Evolutionary conservation across 1,140 invertebrate genomes (phyloP).

Genomic region (Drosophila azteca): DNA sequence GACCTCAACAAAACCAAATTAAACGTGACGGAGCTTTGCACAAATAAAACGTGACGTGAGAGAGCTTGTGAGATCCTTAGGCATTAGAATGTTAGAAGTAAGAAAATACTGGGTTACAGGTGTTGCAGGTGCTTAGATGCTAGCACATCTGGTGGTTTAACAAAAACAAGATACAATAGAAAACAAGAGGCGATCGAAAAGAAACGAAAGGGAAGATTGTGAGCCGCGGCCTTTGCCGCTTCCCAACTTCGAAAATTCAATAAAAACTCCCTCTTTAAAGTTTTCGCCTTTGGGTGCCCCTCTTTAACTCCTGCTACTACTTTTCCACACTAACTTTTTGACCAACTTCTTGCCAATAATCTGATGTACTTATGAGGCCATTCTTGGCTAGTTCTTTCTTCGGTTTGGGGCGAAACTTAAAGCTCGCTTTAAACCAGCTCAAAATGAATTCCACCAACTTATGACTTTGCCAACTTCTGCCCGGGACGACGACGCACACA

Average conservation of each 20-base stretch:
- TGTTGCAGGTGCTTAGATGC: too few relatives aligned
- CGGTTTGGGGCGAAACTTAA: constrained; percentile 5
- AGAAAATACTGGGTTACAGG: too few relatives aligned
- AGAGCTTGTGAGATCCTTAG: constrained; percentile 15
- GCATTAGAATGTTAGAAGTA: background rate
- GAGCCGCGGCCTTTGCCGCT: too few relatives aligned
- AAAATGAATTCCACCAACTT: constrained; percentile 48
- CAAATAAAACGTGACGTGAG: constrained; percentile 39
- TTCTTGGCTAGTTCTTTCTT: constrained; percentile 14
- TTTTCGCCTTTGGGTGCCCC: too few relatives aligned
- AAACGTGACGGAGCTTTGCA: constrained; percentile 37
- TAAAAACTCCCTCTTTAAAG: background rate
- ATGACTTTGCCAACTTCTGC: constrained; percentile 37
- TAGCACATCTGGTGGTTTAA: too few relatives aligned
- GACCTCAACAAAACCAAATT: constrained; percentile 26
- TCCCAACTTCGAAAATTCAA: too few relatives aligned
- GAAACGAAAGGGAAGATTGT: too few relatives aligned
- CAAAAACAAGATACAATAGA: too few relatives aligned
- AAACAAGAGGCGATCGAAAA: too few relatives aligned
- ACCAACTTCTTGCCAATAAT: constrained; percentile 43
- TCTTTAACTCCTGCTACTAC: background rate
- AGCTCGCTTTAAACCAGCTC: constrained; percentile 34
- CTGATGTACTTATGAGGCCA: constrained; percentile 31
- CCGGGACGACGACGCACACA: constrained; percentile 11
- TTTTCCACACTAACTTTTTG: constrained; percentile 25